Base-by-base conservation (phyloP, 2,113 vertebrate species). In the Suricata suricatta region DNA sequence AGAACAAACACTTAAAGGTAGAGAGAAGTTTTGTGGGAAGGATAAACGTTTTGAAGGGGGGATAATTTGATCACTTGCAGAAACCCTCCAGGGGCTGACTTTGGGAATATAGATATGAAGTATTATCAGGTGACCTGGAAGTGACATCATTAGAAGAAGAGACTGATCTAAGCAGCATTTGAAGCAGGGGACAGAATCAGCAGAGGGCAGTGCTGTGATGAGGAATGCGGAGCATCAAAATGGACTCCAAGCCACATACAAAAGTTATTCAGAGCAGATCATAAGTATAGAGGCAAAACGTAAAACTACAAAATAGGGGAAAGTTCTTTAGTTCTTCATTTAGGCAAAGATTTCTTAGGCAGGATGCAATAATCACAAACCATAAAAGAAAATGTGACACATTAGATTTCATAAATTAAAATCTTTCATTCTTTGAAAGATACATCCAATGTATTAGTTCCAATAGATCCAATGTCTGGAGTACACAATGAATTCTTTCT, bases 351-450 rank as follows among this genome's bases (percentile, higher is more conserved):
- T 85, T 81, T 74, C 66, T 85, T 81, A 82, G 19, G 25, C 10
- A 14, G 63, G 47, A 50, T 2, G 50, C 5, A 85, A 83, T 68
- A 69, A 38, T 71, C 57, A 85, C 2, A 66, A 91, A 64, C 13
- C 50, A 52, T 74, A 90, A 94, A 90, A 79, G 44, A 94, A 93
- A 95, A 69, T 74, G n/a, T 60, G 57, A 71, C 86, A 66, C n/a
- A 81, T 41, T 81, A 3, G 5, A 69, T 90, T 95, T 93, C 10
- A 63, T 83, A 35, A 64, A 92, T 95, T 83, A 90, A 95, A 90
- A 74, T 76, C 2, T 47, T 97, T 91, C 66, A 1, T 88, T 90
- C 31, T 90, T 95, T 54, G 31, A 90, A 94, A 94, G 38, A 80
- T 0, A 41, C 41, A 41, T 41, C 41, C 41, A 41, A 5, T 5